Evolutionary conservation across 2,113 vertebrate species (phyloP), one percentile per base, ranked within the genome.

Genomic region (Percina caprodes): DNA sequence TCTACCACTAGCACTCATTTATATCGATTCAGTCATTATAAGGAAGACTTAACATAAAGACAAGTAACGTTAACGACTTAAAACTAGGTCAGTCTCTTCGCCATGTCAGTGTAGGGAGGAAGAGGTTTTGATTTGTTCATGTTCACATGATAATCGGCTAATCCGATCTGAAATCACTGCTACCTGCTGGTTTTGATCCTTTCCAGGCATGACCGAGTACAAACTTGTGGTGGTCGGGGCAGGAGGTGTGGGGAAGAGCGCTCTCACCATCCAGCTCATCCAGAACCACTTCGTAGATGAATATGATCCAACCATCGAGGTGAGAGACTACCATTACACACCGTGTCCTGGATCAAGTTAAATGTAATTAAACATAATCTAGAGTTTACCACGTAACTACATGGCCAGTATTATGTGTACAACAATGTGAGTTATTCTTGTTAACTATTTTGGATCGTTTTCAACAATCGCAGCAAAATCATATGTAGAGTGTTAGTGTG

Each of bases 171-270:
- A 19, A 66, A 59, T 61, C 74, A 42, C 14, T 10, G 24, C 56
- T 26, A 61, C 74, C 75, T 77, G 62, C 63, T 69, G 79, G 4
- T 11, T 73, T 11, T 33, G 2, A 21, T 23, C 6, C 12, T 65
- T n/a, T 79, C 6, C 87, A 95, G 94, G 87, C 49, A 97, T 97
- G 96, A 97, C 96, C 1, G 96, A 97, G 89, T 97, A 97, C 87
- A 97, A 97, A 69, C 94, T 97, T 24, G 96, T 97, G 77, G 96
- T 96, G 79, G 96, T 96, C 26, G 96, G 96, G 7, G 96, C 95
- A 69, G 96, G 96, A 87, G 96, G 96, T 15, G 96, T 97, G 71
- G 96, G 96, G n/a, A 97, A 97, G 93, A 97, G 96, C 52, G 96
- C 96, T 1, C 92, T 97, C 42, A 97, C 96, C 77, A 97, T 97